Percentiles rank a stretch among this genome's conserved stretches.
Evolutionary conservation across 1,140 invertebrate genomes (phyloP).

Genomic region (Ladona fulva): DNA sequence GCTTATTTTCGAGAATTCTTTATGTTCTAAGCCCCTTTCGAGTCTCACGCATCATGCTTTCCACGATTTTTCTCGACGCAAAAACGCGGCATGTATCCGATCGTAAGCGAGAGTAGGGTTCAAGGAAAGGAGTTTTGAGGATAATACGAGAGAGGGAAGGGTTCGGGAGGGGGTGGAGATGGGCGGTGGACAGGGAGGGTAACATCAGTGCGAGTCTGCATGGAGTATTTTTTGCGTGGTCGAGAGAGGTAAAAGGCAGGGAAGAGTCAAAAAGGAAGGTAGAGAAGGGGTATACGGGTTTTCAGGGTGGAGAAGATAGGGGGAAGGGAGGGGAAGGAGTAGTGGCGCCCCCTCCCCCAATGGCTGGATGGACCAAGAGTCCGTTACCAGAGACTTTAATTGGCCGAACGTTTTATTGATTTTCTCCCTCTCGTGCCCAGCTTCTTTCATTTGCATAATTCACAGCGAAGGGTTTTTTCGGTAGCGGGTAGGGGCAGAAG

Average conservation of each 20-base stretch:
- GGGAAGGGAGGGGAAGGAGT: background rate
- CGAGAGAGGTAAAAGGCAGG: background rate
- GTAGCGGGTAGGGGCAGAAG: background rate
- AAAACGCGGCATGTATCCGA: background rate
- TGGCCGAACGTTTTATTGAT: slow-evolving; percentile 9
- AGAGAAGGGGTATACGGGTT: background rate
- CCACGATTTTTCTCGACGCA: too few relatives aligned
- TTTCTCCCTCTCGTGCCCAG: background rate
- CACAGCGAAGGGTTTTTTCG: background rate
- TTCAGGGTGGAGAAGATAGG: background rate
- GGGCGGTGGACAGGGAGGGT: too few relatives aligned
- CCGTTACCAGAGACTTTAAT: slow-evolving; percentile 4
- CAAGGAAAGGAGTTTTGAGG: background rate
- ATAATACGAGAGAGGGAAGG: background rate
- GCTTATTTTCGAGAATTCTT: too few relatives aligned
- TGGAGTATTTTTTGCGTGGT: background rate
- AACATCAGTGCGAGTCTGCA: too few relatives aligned
- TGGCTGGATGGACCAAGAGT: background rate
- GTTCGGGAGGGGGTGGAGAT: background rate
- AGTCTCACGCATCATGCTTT: too few relatives aligned
- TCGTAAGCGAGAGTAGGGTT: background rate
- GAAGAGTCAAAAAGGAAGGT: background rate
- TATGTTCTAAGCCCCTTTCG: too few relatives aligned
- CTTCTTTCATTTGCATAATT: slow-evolving; percentile 3
- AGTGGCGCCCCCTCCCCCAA: background rate